Conservation (phyloP, 2,113 vertebrate genomes). For the Tetraodon nigroviridis region DNA sequence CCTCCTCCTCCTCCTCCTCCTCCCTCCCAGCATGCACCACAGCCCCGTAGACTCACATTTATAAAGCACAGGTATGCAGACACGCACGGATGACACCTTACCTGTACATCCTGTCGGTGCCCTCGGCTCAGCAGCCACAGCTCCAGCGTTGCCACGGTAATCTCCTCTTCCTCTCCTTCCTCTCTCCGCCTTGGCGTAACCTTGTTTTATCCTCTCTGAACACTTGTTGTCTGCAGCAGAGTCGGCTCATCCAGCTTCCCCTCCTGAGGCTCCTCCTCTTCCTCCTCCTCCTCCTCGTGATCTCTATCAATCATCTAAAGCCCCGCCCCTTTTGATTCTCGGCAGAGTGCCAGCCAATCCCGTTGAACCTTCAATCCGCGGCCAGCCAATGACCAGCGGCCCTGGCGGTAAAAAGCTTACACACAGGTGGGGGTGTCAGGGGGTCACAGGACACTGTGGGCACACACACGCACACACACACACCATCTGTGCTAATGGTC, state of each 20-base stretch:
- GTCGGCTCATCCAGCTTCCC: slow-evolving; percentile 38
- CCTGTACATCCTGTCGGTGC: slow-evolving; percentile 42
- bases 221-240: slow-evolving; percentile 61
- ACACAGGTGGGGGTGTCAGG: neutral
- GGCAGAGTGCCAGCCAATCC: slow-evolving; percentile 39
- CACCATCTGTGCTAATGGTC: too few relatives aligned
- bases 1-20: slow-evolving; percentile 8
- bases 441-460: neutral
- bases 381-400: slow-evolving; percentile 17
- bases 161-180: slow-evolving; percentile 13
- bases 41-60: slow-evolving; percentile 13
- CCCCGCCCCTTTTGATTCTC: slow-evolving; percentile 11
- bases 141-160: slow-evolving; percentile 50
- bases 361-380: neutral
- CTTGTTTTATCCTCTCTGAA: slow-evolving; percentile 29
- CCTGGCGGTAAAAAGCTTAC: slow-evolving; percentile 10
- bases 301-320: slow-evolving; percentile 30
- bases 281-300: slow-evolving; percentile 16
- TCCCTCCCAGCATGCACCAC: slow-evolving; percentile 42
- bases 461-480: too few relatives aligned
- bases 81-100: slow-evolving; percentile 35
- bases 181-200: slow-evolving; percentile 3
- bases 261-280: slow-evolving; percentile 13
- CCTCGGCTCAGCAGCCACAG: slow-evolving; percentile 24
- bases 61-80: slow-evolving; percentile 8